Evolutionary conservation across 2,797 vertebrate species (phyloP), one percentile per base, ranked within the genome.

Genomic region (Coregonus sp.): DNA sequence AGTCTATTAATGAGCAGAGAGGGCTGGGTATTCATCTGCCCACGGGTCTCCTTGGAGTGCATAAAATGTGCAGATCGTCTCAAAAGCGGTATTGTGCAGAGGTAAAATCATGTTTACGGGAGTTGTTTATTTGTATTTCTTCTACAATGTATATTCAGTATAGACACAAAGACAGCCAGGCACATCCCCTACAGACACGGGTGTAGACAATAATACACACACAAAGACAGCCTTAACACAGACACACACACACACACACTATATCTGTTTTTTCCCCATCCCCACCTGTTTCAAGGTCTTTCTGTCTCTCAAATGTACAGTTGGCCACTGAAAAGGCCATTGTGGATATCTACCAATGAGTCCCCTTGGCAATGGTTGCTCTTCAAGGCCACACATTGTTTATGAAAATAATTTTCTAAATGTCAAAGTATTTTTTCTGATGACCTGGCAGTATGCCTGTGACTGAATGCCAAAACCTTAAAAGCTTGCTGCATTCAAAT

Each of bases 1-100:
- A 77, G 65, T 81, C 67, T 66, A 75, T 74, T 74, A 77, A 77
- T 66, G 33, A 77, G 31, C 72, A 70, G 51, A 72, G 12, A 56
- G 40, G 40, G 40, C 40, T 47, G 40, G 40, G 40, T 68, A 65
- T 51, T 51, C 37, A 6, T 61, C 9, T 63, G 29, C 63, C 25
- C 16, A 18, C 20, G 1, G 29, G 67, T 35, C 71, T 73, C 33
- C 52, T 4, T 56, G 16, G 18, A 35, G 40, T 15, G 40, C 9
- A 9, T 47, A 47, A 11, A 2, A 47, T 47, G 40, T 11, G 9
- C 40, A 47, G 40, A 47, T 11, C 40, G 9, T 47, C 40, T 47
- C 11, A 2, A 47, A 47, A 47, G 11, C 11, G 40, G 40, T 47
- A 0, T 47, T 11, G 9, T 18, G 50, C 15, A 16, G 20, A 4